Evolutionary conservation across 2,113 vertebrate species (phyloP), one percentile per base, ranked within the genome.

Genomic region (Eulemur rufifrons): DNA sequence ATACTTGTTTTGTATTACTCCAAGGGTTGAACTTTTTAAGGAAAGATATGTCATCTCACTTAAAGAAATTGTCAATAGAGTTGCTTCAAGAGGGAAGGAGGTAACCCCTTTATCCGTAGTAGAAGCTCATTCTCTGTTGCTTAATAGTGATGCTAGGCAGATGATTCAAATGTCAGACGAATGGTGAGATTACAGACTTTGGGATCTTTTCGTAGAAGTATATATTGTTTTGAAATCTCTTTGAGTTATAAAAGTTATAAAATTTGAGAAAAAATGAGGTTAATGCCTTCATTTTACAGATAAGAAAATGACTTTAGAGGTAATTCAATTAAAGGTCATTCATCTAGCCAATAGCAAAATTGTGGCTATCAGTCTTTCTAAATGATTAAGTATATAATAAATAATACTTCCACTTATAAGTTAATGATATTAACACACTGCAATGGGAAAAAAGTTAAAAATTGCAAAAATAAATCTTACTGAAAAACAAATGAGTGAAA

Each of bases 401-500:
- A 81, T 64, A 61, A 91, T 66, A 11, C 20, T 42, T 63, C 69
- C 45, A 10, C 47, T 77, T 84, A 8, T 86, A 95, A 63, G 12
- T 93, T 92, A 94, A 92, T 23, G 87, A 83, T 86, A 81, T 52
- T 93, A 94, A 92, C 7, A 91, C 0, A 77, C 0, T 77, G 2
- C 32, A 94, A 86, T 61, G 10, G 56, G 63, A 94, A 95, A 68
- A 64, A 74, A 81, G 5, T 29, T 8, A 42, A 73, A 81, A 66
- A 71, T 45, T 78, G 8, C 37, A 94, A 91, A 95, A 94, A 56
- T 68, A 86, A 95, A 88, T 50, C 59, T 78, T 89, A 74, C 25
- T 89, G 17, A 93, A 86, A 95, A 92, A 74, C 56, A 76, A 94
- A 54, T 90, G 61, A 32, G 5, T 77, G 37, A 95, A 94, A 89